These are phyloP conservation scores for Phasianus colchicus DNA, from an alignment of 2,113 vertebrate genomes.

Conservation along the genomic window DNA sequence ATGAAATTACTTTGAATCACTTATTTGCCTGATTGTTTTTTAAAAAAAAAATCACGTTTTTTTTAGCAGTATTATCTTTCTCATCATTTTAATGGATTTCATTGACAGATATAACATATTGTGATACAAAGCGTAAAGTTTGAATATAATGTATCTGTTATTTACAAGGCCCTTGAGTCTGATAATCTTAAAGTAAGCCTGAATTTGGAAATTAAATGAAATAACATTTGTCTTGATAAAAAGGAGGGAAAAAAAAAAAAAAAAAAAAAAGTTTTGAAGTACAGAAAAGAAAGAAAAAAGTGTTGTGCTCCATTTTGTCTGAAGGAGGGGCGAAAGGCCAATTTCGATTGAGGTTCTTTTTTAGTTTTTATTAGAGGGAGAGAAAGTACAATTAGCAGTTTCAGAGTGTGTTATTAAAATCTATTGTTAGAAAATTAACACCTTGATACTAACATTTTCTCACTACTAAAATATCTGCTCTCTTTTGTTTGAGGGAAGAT, in stretches of 20 bases:
- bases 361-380: background rate
- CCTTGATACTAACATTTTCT: background rate
- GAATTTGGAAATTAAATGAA: background rate
- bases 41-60: background rate
- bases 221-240: background rate
- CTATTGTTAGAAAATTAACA: background rate
- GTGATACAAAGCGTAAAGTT: background rate
- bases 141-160: background rate
- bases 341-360: background rate
- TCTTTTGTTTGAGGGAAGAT: background rate
- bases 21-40: background rate
- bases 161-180: background rate
- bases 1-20: background rate
- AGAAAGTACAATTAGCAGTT: background rate
- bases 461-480: background rate
- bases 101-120: background rate
- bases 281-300: accelerated
- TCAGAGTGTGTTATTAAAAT: background rate
- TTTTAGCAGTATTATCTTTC: background rate
- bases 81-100: background rate
- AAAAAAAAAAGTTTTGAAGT: background rate
- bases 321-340: background rate
- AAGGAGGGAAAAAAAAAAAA: background rate
- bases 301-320: background rate
- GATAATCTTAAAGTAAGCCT: background rate